Evolutionary conservation across 2,797 vertebrate species (phyloP), one percentile per base, ranked within the genome.

Genomic region (Microctenopoma steveboyesi): DNA sequence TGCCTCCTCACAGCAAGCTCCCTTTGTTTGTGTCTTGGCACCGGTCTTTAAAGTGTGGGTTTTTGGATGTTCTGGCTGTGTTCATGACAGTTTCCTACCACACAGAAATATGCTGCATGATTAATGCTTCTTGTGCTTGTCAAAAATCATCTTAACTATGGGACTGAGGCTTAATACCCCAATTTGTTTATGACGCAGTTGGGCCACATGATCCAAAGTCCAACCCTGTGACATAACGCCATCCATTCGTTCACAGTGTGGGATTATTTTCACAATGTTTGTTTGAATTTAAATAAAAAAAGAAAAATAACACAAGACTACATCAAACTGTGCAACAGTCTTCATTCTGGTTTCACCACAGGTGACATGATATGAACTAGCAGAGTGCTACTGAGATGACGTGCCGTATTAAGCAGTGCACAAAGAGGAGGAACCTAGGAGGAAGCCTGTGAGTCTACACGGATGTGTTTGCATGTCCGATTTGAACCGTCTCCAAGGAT

Each of bases 401-500:
- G 39, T 40, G 53, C 72, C 45, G 33, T 2, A 52, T 42, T 56
- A 45, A 78, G 61, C 46, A 33, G 46, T 3, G 22, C 54, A 61
- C 58, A 49, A 27, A 35, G 63, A 63, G 74, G 48, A 69, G 40
- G 40, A 42, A 63, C 64, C 18, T 18, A 18, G 18, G 18, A 18
- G 18, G 18, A 18, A 65, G 35, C 27, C 52, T 52, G 63, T 43
- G 1, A 14, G 56, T 72, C 53, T 58, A 27, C 40, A 5, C 15
- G 18, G 18, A 45, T 54, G 48, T 56, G 39, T 54, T 71, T 77
- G 62, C 30, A 18, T 47, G 25, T 66, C 68, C 1, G 18, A 16
- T 71, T 74, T 72, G 37, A 77, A 66, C 45, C 55, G 51, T 83
- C 69, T 79, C 81, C 70, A 69, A 18, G 37, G 78, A 85, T 64